These are phyloP conservation scores for Caenorhabditis drosophilae DNA, from an alignment of 2,888 invertebrate species.

Conservation along the genomic window DNA sequence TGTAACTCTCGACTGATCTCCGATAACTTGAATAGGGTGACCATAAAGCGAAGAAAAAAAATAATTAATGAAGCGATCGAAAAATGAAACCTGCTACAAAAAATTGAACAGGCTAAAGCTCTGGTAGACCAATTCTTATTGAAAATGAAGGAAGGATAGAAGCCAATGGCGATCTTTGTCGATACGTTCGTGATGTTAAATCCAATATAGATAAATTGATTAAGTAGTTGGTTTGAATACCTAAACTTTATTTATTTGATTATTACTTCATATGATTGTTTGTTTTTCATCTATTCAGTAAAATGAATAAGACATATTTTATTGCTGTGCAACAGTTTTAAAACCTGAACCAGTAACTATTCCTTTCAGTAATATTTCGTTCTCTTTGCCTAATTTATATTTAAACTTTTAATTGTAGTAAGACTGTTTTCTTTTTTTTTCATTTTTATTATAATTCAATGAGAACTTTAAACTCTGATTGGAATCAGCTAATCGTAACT, in stretches of 20 bases:
- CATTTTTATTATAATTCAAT: no score
- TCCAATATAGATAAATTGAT: constrained; percentile 10
- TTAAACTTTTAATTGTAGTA: constrained; percentile 7
- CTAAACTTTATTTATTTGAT: constrained; percentile 5
- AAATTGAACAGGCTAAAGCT: constrained; percentile 13
- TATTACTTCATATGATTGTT: constrained; percentile 3
- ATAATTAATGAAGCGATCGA: constrained; percentile 9
- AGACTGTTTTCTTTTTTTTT: constrained; percentile 6
- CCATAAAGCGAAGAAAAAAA: constrained; percentile 11
- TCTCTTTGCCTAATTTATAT: constrained; percentile 9
- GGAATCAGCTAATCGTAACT: constrained; percentile 7
- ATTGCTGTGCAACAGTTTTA: constrained; percentile 8
- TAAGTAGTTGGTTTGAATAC: constrained; percentile 7
- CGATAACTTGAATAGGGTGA: constrained; percentile 12
- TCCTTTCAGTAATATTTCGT: constrained; percentile 5
- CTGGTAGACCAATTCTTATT: constrained; percentile 7
- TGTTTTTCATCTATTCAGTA: constrained; percentile 2
- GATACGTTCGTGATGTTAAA: constrained; percentile 16
- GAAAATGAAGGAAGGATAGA: constrained; percentile 12
- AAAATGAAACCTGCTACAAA: constrained; percentile 9
- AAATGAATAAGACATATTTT: neutral
- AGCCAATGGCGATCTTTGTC: constrained; percentile 10
- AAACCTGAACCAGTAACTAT: constrained; percentile 4
- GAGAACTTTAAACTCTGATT: constrained; percentile 7
- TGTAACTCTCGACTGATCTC: constrained; percentile 17